Base-by-base conservation (phyloP, 2,797 vertebrate genomes). In the Pipistrellus nathusii region DNA sequence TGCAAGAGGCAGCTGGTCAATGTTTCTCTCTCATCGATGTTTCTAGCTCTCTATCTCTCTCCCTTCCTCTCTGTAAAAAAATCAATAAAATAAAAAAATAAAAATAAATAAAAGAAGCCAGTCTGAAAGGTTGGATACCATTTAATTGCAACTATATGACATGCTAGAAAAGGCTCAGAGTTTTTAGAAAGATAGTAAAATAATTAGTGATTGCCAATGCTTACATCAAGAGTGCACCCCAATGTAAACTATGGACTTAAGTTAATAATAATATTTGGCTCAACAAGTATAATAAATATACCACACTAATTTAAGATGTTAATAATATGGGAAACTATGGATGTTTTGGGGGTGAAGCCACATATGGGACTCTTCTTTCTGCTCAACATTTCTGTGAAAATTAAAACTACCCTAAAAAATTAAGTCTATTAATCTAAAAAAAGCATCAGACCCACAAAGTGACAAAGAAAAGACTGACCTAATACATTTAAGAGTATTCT, bases 371-470 rank as follows among this genome's bases (percentile, higher is more conserved):
- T 72, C n/a, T 32, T 81, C 53, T n/a, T 81, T 85, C 48, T 85
- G 51, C 21, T 73, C 59, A 91, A 80, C 48, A 76, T 55, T 71
- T 91, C 15, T 90, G n/a, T 21, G 93, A 94, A 92, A 15, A 92
- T 82, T 59, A 78, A 92, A 89, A 91, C 14, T 66, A 78, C 14
- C 57, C 44, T 78, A 78, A 92, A 94, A 94, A 75, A 44, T n/a
- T 73, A 78, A 83, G 55, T 30, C 55, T 53, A 69, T 51, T 83
- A n/a, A 82, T 84, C 81, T 48, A 2, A 72, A 48, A 69, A 78
- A 51, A 6, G 9, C 3, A 90, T 72, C 32, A n/a, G 48, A 48
- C 21, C 27, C 20, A 72, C 11, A 88, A 88, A 91, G n/a, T 68
- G 75, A 59, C 8, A 90, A 90, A 88, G 27, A 51, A 75, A 90